Conservation (phyloP, 2,113 vertebrate genomes). For the Dromiciops gliroides region DNA sequence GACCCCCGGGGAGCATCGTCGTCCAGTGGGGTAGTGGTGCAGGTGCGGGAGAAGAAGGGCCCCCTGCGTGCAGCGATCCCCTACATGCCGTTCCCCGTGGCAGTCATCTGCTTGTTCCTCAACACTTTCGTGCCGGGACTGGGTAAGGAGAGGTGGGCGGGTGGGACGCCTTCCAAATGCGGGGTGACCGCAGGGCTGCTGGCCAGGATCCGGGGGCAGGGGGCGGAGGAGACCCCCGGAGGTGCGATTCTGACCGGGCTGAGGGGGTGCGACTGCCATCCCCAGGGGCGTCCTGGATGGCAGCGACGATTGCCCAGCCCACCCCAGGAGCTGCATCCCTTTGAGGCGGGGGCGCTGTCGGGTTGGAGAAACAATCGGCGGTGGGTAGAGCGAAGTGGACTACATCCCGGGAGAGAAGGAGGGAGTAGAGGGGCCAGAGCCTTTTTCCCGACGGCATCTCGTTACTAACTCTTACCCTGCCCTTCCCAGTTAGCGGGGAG, state of each 20-base stretch:
- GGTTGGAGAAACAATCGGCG: not conserved
- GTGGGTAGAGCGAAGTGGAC: not conserved
- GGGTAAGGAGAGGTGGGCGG: conserved; percentile 85
- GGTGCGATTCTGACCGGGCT: not conserved
- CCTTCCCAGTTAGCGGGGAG: not conserved
- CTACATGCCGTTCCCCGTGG: conserved; percentile 96
- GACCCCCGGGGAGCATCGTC: conserved; percentile 81
- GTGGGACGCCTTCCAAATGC: not conserved
- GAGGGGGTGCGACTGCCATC: not conserved
- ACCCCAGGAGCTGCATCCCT: not conserved
- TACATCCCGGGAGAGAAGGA: not conserved
- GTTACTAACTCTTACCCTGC: not conserved
- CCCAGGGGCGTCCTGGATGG: not conserved
- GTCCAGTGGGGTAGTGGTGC: conserved; percentile 94
- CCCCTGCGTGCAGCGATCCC: conserved; percentile 95
- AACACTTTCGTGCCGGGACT: conserved; percentile 98
- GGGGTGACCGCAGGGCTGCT: not conserved
- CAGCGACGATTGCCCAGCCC: not conserved
- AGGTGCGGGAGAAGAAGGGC: conserved; percentile 97
- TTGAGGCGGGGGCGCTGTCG: not conserved
- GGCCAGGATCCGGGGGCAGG: not conserved
- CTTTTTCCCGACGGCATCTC: not conserved
- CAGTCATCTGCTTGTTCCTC: conserved; percentile 96
- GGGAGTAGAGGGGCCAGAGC: fast-evolving
- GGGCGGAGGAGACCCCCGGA: not conserved